Base-by-base conservation (phyloP, 1,140 invertebrate species). In the Reticulitermes speratus region DNA sequence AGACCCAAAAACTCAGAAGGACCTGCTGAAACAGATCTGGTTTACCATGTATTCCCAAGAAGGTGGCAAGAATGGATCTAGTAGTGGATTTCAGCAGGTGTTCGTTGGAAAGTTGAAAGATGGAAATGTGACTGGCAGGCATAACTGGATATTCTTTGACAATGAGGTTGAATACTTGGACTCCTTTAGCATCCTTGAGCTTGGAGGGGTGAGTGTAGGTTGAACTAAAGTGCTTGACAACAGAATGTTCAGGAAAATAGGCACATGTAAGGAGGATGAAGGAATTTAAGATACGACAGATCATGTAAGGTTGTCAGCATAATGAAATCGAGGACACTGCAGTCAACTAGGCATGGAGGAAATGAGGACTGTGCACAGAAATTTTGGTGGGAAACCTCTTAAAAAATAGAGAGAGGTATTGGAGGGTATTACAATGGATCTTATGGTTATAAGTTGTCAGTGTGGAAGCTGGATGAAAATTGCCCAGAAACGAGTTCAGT, bases 61-160 rank as follows among this genome's bases (percentile, higher is more conserved):
- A 0, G 93, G 93, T 88, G 95, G 95, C 30, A 95, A 94, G 89
- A 94, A 96, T 16, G 95, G 96, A 32, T 97, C 96, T 88, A 95
- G n/a, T n/a, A n/a, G 95, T 44, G 96, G 96, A 3, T 97, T 98
- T 89, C 97, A 98, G 90, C 97, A 98, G 88, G 93, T 97, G 44
- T 98, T 97, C 90, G 91, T 98, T 3, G 95, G 96, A 0, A 97
- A 98, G 93, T 90, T 93, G 81, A 95, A 96, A 91, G 94, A 94
- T 88, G 91, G 93, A n/a, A 94, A 95, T 88, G 93, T 98, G 59
- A 92, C 92, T 88, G 97, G 97, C 21, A 92, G 98, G 86, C 97
- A 98, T 90, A 97, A 97, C 90, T 98, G 97, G 97, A 92, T 98
- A n/a, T 97, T 96, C 89, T 97, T 96, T 86, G 92, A 93, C 85